These are phyloP conservation scores for Schrankia costaestrigalis DNA, from an alignment of 2,888 invertebrate species.

Conservation along the genomic window DNA sequence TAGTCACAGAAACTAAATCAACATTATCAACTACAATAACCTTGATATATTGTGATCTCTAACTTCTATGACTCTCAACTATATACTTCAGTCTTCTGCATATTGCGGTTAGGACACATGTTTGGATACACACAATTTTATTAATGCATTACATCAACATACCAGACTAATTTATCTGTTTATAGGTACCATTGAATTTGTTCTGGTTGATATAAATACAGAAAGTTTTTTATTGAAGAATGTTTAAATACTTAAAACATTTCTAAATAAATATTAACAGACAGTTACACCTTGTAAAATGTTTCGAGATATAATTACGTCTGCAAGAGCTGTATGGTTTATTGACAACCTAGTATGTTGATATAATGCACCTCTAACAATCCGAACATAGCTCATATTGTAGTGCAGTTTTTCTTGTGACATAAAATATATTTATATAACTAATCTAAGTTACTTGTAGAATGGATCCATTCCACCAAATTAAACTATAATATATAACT, in stretches of 20 bases:
- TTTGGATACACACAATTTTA: constrained; percentile 15
- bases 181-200: too few species aligned
- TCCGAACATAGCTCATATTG: constrained; percentile 11
- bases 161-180: too few species aligned
- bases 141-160: constrained; percentile 1
- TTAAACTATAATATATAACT: constrained; percentile 2
- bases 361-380: constrained; percentile 2
- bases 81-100: constrained; percentile 25
- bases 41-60: constrained; percentile 12
- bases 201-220: too few species aligned
- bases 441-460: too few species aligned
- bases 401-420: constrained; percentile 18
- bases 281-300: too few species aligned
- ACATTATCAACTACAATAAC: constrained; percentile 1
- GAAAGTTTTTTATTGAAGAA: too few species aligned
- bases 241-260: too few species aligned
- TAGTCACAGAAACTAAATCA: constrained; percentile 17
- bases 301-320: too few species aligned
- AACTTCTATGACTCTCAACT: constrained; percentile 9
- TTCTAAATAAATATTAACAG: too few species aligned
- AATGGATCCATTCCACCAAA: too few species aligned
- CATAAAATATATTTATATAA: too few species aligned
- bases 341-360: constrained; percentile 14
- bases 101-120: constrained; percentile 16
- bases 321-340: too few species aligned